phyloP scores from a whole-genome alignment of 1,140 invertebrate genomes.

The Metaphire vulgaris region DNA sequence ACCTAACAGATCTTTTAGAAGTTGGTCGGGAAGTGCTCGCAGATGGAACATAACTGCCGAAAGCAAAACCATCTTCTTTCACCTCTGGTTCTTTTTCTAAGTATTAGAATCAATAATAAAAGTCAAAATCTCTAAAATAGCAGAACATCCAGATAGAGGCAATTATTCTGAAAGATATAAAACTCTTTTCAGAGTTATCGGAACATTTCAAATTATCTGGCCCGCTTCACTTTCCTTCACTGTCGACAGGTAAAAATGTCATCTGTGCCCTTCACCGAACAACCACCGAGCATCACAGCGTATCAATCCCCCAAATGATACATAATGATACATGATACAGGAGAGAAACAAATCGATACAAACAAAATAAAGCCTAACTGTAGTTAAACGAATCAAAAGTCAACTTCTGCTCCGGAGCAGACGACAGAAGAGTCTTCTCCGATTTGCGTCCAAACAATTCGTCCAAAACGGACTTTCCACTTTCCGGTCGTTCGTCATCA shows the following conservation, averaged over 20 bases:
- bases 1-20: slow-evolving; percentile 24
- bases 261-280: too few species aligned
- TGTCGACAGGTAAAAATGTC: too few species aligned
- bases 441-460: not conserved
- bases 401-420: not conserved
- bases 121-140: not conserved
- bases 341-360: too few species aligned
- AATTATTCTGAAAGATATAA: too few species aligned
- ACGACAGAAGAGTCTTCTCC: not conserved
- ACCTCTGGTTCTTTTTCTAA: not conserved
- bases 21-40: slow-evolving; percentile 18
- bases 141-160: not conserved
- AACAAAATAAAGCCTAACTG: too few species aligned
- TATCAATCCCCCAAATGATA: too few species aligned
- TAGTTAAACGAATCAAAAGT: not conserved
- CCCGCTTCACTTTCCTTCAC: too few species aligned
- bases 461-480: not conserved
- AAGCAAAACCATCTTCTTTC: not conserved
- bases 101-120: not conserved
- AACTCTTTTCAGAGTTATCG: too few species aligned
- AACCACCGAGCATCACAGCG: too few species aligned
- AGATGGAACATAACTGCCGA: slow-evolving; percentile 25
- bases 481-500: not conserved
- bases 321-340: too few species aligned
- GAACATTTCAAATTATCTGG: too few species aligned